Evolutionary conservation across 2,888 invertebrate species (phyloP), one percentile per base, ranked within the genome.

Genomic region (Conistra vaccinii): DNA sequence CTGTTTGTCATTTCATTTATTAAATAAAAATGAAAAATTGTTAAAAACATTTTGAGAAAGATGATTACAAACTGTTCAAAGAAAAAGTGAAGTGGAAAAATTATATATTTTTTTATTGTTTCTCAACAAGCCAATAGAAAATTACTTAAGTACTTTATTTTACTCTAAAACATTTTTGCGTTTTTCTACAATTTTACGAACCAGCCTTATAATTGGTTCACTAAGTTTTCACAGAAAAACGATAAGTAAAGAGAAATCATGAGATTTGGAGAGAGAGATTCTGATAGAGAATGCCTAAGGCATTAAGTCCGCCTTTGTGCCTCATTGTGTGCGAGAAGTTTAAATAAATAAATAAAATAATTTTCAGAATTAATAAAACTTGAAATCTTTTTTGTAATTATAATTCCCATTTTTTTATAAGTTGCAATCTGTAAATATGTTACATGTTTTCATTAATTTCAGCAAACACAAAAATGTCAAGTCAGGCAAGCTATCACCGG

Each of bases 401-500:
- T 29, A 17, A n/a, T 35, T 53, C 17, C 7, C 3, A 39, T 10
- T 32, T 23, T n/a, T 10, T 20, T 42, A 42, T 39, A 20, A 3
- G 5, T 42, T n/a, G 2, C 4, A 12, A 35, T n/a, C 57, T n/a
- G 0, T 2, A 48, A 55, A 35, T 10, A 29, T n/a, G 0, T 45
- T 2, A 32, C 20, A 57, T 17, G 1, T 45, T 14, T 35, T 23
- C 14, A 45, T n/a, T 32, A 1, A n/a, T 86, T 86, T 35, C 81
- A 92, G 91, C 61, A 87, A 88, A 88, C 85, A 71, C 61, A 92
- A 89, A 91, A 88, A 90, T 90, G 88, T 70, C 9, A 92, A 88
- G 80, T 78, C 91, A 3, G 85, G 82, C 14, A 89, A 89, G 39
- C 78, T 95, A 60, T 94, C 95, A 29, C 97, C 97, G 4, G 97